Evolutionary conservation across 2,888 invertebrate genomes (phyloP).

Genomic region (Laspeyria flexula): DNA sequence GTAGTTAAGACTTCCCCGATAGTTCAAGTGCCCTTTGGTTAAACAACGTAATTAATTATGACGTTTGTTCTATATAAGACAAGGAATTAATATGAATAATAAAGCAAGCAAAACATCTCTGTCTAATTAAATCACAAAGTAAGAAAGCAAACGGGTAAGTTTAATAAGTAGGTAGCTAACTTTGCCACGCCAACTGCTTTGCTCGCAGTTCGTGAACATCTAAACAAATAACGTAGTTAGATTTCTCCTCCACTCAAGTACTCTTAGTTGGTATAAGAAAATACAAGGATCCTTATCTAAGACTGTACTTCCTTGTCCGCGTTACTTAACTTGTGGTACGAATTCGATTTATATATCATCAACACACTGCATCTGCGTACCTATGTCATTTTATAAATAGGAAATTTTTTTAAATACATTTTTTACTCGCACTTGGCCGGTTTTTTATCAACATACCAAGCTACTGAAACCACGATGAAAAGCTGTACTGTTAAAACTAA

Average conservation of each 20-base stretch:
- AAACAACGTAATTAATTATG: constrained; percentile 48
- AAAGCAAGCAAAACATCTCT: constrained; percentile 31
- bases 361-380: no score
- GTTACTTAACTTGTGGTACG: constrained; percentile 3
- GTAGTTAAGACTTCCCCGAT: constrained; percentile 53
- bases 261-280: constrained; percentile 46
- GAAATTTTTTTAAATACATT: no score
- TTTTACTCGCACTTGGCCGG: no score
- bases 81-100: constrained; percentile 12
- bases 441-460: no score
- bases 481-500: no score
- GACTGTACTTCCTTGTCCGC: constrained; percentile 12
- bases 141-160: constrained; percentile 49
- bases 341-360: neutral
- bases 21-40: constrained; percentile 50
- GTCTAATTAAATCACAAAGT: constrained; percentile 48
- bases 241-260: constrained; percentile 49
- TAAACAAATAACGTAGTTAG: constrained; percentile 57
- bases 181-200: constrained; percentile 45
- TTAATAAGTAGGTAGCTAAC: constrained; percentile 54
- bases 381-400: no score
- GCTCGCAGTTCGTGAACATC: constrained; percentile 50
- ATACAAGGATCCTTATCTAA: constrained; percentile 32
- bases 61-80: constrained; percentile 13
- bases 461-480: no score